Evolutionary conservation across 2,113 vertebrate genomes (phyloP).

Genomic region (Archilochus colubris): DNA sequence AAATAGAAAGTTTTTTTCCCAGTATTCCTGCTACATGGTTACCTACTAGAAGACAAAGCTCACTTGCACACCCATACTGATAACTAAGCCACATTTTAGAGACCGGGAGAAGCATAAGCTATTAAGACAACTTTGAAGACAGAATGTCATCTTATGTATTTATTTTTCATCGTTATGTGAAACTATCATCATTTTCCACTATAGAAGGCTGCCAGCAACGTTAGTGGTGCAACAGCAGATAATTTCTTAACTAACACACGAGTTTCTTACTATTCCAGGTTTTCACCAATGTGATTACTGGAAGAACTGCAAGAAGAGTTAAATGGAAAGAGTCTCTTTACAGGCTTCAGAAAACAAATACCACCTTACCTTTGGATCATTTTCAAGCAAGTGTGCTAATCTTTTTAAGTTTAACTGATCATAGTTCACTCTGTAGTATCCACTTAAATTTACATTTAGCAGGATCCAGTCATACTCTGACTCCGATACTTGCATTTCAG

Average conservation of each 20-base stretch:
- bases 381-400: slow-evolving; percentile 73
- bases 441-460: slow-evolving; percentile 79
- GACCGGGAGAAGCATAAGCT: neutral
- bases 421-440: slow-evolving; percentile 82
- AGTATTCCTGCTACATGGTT: neutral
- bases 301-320: neutral
- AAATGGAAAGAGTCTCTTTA: neutral
- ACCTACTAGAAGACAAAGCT: neutral
- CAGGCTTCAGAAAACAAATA: neutral
- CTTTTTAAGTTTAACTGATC: slow-evolving; percentile 75
- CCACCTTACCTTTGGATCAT: slow-evolving; percentile 74
- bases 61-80: neutral
- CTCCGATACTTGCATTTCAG: slow-evolving; percentile 76
- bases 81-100: neutral
- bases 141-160: neutral
- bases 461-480: slow-evolving; percentile 79
- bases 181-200: neutral
- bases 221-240: neutral
- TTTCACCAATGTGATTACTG: neutral
- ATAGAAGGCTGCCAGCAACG: neutral
- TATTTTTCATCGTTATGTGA: neutral
- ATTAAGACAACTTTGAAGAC: neutral
- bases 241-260: neutral
- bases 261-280: neutral
- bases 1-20: neutral